Conservation (phyloP, 1,140 invertebrate genomes). For the Chelonus insularis region DNA sequence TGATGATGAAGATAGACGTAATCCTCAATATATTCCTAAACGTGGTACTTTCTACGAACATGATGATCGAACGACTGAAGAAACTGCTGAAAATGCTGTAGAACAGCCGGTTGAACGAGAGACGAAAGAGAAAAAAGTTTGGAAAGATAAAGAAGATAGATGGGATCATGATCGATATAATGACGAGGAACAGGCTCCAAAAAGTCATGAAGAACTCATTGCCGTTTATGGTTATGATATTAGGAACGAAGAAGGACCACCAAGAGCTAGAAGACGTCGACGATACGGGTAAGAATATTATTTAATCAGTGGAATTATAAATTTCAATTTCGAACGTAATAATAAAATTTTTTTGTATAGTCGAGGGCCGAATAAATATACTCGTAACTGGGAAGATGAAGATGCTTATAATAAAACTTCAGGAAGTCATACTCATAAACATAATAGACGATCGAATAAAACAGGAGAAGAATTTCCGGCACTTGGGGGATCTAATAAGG, state of each 20-base stretch:
- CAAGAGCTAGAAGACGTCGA: constrained; percentile 79
- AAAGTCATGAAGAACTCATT: constrained; percentile 83
- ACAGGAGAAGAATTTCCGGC: constrained; percentile 56
- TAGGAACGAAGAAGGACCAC: constrained; percentile 86
- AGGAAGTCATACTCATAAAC: constrained; percentile 35
- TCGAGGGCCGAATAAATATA: constrained; percentile 88
- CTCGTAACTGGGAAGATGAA: constrained; percentile 89
- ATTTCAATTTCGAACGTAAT: constrained; percentile 12
- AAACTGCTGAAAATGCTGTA: constrained; percentile 52
- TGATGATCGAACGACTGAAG: constrained; percentile 83
- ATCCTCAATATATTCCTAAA: constrained; percentile 96
- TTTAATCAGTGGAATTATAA: background rate
- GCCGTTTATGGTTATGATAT: constrained; percentile 94
- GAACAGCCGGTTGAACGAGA: constrained; percentile 55
- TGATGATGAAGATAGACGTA: constrained; percentile 92
- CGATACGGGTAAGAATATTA: constrained; percentile 85
- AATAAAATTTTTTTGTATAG: constrained; percentile 53
- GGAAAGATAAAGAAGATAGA: constrained; percentile 69
- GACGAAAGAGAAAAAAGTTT: constrained; percentile 63
- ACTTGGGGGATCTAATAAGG: constrained; percentile 47
- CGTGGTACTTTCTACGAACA: constrained; percentile 96
- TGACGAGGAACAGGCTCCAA: constrained; percentile 81
- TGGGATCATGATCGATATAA: constrained; percentile 93
- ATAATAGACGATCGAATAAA: constrained; percentile 40
- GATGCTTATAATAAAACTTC: constrained; percentile 73